phyloP scores from a whole-genome alignment of 2,797 vertebrate species.

The Sebastes hubbsi region DNA sequence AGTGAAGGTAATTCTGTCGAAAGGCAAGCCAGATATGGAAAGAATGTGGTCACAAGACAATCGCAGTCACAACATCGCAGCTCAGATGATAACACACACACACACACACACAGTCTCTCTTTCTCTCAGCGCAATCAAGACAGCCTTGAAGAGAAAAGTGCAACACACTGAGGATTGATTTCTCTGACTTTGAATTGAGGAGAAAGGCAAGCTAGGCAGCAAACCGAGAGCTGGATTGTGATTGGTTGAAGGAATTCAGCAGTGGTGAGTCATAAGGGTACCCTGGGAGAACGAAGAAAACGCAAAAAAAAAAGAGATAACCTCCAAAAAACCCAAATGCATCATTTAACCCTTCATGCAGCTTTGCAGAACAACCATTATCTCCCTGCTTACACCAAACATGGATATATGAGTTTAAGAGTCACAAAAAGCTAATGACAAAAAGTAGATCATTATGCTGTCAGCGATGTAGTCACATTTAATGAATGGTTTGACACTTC shows the following conservation, averaged over 20 bases:
- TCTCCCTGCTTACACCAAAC: background rate
- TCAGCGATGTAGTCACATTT: slow-evolving; percentile 4
- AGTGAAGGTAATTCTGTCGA: background rate
- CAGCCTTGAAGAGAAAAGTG: slow-evolving; percentile 21
- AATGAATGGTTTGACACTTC: slow-evolving; percentile 18
- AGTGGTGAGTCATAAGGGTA: slow-evolving; percentile 77
- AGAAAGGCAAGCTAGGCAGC: slow-evolving; percentile 25
- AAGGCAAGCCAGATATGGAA: slow-evolving; percentile 11
- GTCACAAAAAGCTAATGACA: background rate
- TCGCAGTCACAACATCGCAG: background rate
- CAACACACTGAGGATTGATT: slow-evolving; percentile 32
- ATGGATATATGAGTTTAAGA: background rate
- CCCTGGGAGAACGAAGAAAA: slow-evolving; percentile 40
- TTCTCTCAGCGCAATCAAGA: background rate
- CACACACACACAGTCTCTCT: background rate
- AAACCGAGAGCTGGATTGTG: slow-evolving; percentile 41
- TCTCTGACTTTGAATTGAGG: slow-evolving; percentile 46
- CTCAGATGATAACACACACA: background rate
- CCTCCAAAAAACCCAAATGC: slow-evolving; percentile 7
- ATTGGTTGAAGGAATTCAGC: slow-evolving; percentile 75
- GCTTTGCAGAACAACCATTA: background rate
- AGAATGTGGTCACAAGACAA: slow-evolving; percentile 27
- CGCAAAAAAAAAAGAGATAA: background rate
- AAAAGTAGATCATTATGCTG: slow-evolving; percentile 50
- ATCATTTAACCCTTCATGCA: slow-evolving; percentile 10